Base-by-base conservation (phyloP, 1,140 invertebrate species). In the Heliothis subflexa region DNA sequence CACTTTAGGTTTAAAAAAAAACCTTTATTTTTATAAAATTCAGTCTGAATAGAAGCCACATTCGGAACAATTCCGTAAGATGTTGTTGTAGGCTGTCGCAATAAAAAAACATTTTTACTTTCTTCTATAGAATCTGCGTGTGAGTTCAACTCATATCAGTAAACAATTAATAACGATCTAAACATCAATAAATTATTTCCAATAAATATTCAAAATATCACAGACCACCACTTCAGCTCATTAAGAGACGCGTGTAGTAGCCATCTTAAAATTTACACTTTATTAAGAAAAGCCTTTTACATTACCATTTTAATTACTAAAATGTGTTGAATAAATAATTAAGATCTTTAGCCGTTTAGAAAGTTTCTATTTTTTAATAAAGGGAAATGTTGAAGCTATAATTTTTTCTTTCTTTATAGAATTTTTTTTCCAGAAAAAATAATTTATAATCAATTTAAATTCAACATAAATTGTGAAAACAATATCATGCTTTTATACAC, bases 221-320 rank as follows among this genome's bases (percentile, higher is more conserved):
- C 47, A 14, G 64, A 52, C 47, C 64, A 50, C 64, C 61, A n/a
- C 28, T 47, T 9, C 3, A 47, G n/a, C 16, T 47, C n/a, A 18
- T 47, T 64, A 1, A 64, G 61, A 47, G 61, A 64, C 40, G 28
- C 61, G 47, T 52, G 47, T 1, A 21, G 25, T 3, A n/a, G 45
- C 52, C 28, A 55, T 55, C 50, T 64, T 13, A 57, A 47, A 64
- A 47, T 64, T 64, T 64, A 64, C 61, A 64, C 28, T 71, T 71
- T 40, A 55, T 18, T 16, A 55, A 55, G 25, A 33, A 33, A 55
- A 16, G n/a, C 40, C 16, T 47, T 7, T 0, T 12, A 14, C 1
- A 54, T 71, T 54, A 16, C 33, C 14, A 55, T 71, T 9, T 71
- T 70, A 70, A 54, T 70, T 54, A 33, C 54, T 70, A 13, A 2